Percentiles rank a stretch among this genome's conserved stretches.
These are phyloP conservation scores for Argyresthia goedartella DNA, from an alignment of 2,888 invertebrate species.

Conservation along the genomic window DNA sequence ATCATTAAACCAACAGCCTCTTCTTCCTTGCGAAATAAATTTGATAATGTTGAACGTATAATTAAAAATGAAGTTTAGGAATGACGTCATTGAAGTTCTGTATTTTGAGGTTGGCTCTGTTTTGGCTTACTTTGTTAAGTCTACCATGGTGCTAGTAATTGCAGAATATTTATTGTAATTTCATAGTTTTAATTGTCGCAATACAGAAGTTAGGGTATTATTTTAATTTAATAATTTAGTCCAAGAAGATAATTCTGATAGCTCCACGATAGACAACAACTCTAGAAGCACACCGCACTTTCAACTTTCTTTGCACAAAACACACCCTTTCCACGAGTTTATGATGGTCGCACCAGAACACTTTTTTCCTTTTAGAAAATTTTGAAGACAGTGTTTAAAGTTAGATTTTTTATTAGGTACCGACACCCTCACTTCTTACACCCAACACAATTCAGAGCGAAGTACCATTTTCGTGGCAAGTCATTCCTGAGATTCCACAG, in stretches of 20 bases:
- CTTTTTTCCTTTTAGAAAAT: neutral
- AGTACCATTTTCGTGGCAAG: conserved; percentile 56
- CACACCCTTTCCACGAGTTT: neutral
- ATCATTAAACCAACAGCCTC: conserved; percentile 22
- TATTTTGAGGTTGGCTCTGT: too few relatives aligned
- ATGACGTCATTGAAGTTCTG: too few relatives aligned
- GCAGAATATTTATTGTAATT: too few relatives aligned
- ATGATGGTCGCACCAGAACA: neutral
- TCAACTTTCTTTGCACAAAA: conserved; percentile 4
- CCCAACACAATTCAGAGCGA: conserved; percentile 34
- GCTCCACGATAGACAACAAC: neutral
- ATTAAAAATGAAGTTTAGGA: too few relatives aligned
- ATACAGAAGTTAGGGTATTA: too few relatives aligned
- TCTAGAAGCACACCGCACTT: neutral
- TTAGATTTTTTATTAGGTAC: conserved; percentile 28
- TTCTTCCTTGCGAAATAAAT: conserved; percentile 26
- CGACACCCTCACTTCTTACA: conserved; percentile 33
- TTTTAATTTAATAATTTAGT: too few relatives aligned
- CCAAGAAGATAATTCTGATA: neutral
- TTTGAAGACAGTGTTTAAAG: neutral
- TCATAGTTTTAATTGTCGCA: too few relatives aligned
- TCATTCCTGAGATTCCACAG: conserved; percentile 63
- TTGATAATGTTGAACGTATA: too few relatives aligned
- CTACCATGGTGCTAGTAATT: too few relatives aligned
- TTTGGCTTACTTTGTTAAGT: too few relatives aligned